Conservation (phyloP, 2,797 vertebrate species). For the Silurus aristotelis region DNA sequence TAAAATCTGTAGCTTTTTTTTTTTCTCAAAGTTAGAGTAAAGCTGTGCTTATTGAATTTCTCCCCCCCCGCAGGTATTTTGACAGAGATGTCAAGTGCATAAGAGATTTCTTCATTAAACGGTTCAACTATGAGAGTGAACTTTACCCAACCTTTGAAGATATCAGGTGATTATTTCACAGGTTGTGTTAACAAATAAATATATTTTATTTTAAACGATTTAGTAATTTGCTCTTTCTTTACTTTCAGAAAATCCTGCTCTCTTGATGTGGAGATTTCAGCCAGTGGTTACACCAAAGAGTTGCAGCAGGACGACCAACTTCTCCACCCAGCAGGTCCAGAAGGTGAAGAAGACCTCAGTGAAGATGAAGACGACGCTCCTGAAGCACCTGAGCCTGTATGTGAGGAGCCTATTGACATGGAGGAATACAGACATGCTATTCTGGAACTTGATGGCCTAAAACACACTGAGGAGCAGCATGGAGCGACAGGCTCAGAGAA, state of each 20-base stretch:
- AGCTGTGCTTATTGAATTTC: neutral
- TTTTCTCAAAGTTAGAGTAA: neutral
- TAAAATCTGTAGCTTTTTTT: neutral
- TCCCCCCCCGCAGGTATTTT: conserved; percentile 83
- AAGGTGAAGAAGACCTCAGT: conserved; percentile 62
- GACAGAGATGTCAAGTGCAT: conserved; percentile 96
- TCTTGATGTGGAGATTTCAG: conserved; percentile 89
- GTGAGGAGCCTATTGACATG: conserved; percentile 66
- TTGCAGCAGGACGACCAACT: conserved; percentile 81
- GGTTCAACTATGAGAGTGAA: conserved; percentile 90
- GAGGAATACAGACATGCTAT: conserved; percentile 76
- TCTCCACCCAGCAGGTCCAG: conserved; percentile 79
- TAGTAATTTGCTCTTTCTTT: neutral
- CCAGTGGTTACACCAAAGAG: conserved; percentile 91
- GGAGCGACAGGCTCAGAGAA: conserved; percentile 35
- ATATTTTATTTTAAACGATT: neutral
- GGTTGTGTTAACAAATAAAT: neutral
- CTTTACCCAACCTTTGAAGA: conserved; percentile 90
- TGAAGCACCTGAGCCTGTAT: conserved; percentile 27
- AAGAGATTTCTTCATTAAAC: conserved; percentile 88
- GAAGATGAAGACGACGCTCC: conserved; percentile 57
- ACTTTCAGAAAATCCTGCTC: conserved; percentile 78
- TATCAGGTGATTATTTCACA: conserved; percentile 77
- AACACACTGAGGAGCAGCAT: neutral
- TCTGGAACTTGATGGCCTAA: conserved; percentile 75